These are phyloP conservation scores for Pterostichus madidus DNA, from an alignment of 2,888 invertebrate genomes.

Conservation along the genomic window DNA sequence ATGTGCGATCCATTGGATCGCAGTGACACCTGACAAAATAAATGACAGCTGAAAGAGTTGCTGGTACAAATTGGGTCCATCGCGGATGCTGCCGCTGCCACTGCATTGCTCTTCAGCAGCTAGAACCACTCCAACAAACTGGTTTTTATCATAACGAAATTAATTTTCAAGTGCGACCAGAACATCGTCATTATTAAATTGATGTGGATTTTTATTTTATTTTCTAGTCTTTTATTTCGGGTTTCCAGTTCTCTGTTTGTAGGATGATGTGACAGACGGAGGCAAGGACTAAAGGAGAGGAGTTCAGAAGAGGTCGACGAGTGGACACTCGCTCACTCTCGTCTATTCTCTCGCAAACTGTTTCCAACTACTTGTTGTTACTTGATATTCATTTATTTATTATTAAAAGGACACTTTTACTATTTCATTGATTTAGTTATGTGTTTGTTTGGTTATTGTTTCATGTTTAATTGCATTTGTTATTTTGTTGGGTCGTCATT, in stretches of 20 bases:
- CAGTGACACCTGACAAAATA: slow-evolving; percentile 71
- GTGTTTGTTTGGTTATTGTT: slow-evolving; percentile 20
- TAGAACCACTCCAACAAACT: slow-evolving; percentile 62
- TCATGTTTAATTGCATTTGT: slow-evolving; percentile 22
- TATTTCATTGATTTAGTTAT: neutral
- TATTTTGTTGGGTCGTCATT: neutral
- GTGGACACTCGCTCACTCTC: neutral
- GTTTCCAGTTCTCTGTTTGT: slow-evolving; percentile 30
- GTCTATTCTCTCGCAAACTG: no score
- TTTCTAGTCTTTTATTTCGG: slow-evolving; percentile 49
- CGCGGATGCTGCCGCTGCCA: slow-evolving; percentile 35
- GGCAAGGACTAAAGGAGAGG: neutral
- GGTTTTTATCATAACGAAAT: slow-evolving; percentile 66
- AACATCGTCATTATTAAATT: slow-evolving; percentile 64
- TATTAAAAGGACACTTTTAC: neutral
- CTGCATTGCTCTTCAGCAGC: neutral
- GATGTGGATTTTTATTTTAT: slow-evolving; percentile 61
- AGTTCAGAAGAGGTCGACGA: neutral
- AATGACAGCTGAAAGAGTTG: slow-evolving; percentile 71
- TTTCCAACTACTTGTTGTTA: neutral
- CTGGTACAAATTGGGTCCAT: slow-evolving; percentile 68
- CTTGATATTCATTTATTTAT: neutral
- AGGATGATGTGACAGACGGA: slow-evolving; percentile 24
- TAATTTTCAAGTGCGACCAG: slow-evolving; percentile 66
- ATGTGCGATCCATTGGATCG: slow-evolving; percentile 54